Conservation (phyloP, 2,113 vertebrate species). For the Tringa solitaria region DNA sequence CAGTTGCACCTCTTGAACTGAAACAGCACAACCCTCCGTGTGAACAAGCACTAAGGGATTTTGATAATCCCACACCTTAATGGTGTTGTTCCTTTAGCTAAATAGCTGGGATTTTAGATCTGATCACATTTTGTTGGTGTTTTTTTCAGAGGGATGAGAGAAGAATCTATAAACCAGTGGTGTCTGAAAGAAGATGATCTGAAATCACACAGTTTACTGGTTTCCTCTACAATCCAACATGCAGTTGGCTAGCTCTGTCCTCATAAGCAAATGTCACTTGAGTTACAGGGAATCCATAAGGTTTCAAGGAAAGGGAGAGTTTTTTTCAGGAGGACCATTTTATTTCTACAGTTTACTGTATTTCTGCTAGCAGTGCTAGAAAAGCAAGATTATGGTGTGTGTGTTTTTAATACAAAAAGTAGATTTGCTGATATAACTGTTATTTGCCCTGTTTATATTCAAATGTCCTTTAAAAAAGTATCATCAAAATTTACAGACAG, state of each 20-base stretch:
- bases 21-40: background rate
- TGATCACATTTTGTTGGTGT: background rate
- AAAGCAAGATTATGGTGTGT: background rate
- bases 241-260: background rate
- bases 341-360: background rate
- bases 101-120: background rate
- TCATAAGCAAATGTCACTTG: background rate
- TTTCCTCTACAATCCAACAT: background rate
- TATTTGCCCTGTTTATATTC: constrained; percentile 76
- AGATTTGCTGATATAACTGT: constrained; percentile 73
- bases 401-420: constrained; percentile 11
- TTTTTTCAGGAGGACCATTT: background rate
- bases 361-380: constrained; percentile 16
- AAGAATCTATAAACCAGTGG: background rate
- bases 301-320: background rate
- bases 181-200: background rate
- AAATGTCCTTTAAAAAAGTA: constrained; percentile 63
- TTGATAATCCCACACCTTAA: background rate
- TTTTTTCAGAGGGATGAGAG: background rate
- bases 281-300: background rate
- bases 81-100: background rate
- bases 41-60: background rate
- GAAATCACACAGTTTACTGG: background rate
- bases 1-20: background rate
- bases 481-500: constrained; percentile 58